Evolutionary conservation across 2,888 invertebrate species (phyloP), one percentile per base, ranked within the genome.

Genomic region (Micropterix aruncella): DNA sequence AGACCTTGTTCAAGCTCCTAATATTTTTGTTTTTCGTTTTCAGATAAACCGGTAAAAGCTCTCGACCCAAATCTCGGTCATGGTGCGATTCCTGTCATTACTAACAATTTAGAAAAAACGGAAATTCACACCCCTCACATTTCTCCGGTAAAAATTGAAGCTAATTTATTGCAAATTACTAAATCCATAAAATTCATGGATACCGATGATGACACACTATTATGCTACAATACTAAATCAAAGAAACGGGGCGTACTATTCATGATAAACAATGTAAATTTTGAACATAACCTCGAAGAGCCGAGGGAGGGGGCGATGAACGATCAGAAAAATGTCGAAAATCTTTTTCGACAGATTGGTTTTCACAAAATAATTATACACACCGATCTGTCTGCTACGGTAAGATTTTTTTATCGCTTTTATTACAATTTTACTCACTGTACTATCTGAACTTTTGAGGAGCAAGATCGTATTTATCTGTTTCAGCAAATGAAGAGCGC

Each of bases 211-310:
- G 40, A 41, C 14, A 45, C n/a, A n/a, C n/a, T 68, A 42, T 58
- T 62, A 54, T 51, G 64, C 52, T 77, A 76, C 60, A 57, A 56
- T 17, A 78, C 77, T 57, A 65, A 72, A 44, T 70, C 75, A 0
- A 61, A 61, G 46, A 59, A 67, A 42, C 73, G 80, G 47, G 80
- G 81, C 16, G 63, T 74, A 36, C 62, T 77, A 16, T 62, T 80
- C 16, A 66, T 80, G 54, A 75, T 80, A 48, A 80, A 77, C 53
- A 79, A 77, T 55, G 67, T 73, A 18, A 58, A 70, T 46, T 80
- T 79, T 59, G 50, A 55, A 14, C 52, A 65, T 51, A 52, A 59
- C 36, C 55, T 63, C 3, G 64, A 64, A 48, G 47, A 54, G 19
- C 56, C 57, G 51, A 69, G 81, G 19, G 56, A 59, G 37, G 82